phyloP scores from a whole-genome alignment of 2,888 invertebrate species.

The Aphrophora alni region DNA sequence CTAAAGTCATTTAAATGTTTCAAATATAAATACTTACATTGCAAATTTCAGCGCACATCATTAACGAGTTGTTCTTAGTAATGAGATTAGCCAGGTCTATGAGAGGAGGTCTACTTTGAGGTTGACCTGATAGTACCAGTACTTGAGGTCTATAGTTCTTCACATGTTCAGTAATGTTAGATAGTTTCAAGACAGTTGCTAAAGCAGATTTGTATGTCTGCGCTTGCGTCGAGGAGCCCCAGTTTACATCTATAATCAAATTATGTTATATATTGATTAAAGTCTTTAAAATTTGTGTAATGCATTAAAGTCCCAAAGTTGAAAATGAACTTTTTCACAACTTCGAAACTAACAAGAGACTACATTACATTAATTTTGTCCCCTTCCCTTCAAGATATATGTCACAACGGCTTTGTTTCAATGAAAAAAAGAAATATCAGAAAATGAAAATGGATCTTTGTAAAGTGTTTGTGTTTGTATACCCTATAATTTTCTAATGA shows the following conservation, averaged over 20 bases:
- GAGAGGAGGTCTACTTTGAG: constrained; percentile 84
- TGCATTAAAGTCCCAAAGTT: neutral
- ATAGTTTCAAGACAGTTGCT: constrained; percentile 85
- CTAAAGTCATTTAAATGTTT: no score
- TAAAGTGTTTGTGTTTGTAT: no score
- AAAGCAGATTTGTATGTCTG: constrained; percentile 95
- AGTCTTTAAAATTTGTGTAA: neutral
- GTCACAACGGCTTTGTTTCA: no score
- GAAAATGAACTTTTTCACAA: no score
- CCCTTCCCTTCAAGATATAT: no score
- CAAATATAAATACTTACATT: constrained; percentile 66
- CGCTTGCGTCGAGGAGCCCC: constrained; percentile 98
- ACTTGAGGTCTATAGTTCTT: constrained; percentile 91
- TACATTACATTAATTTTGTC: no score
- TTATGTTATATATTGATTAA: neutral
- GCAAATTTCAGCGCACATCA: constrained; percentile 92
- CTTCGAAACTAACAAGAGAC: no score
- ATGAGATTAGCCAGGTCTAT: constrained; percentile 92
- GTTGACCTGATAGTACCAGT: constrained; percentile 87
- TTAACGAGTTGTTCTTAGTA: constrained; percentile 89
- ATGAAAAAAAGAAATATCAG: no score
- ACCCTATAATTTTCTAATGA: no score
- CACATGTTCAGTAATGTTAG: constrained; percentile 92
- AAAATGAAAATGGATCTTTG: no score
- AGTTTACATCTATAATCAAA: constrained; percentile 82